Percentiles rank a stretch among this genome's conserved stretches.
These are phyloP conservation scores for Tipula unca DNA, from an alignment of 2,888 invertebrate genomes.

Conservation along the genomic window DNA sequence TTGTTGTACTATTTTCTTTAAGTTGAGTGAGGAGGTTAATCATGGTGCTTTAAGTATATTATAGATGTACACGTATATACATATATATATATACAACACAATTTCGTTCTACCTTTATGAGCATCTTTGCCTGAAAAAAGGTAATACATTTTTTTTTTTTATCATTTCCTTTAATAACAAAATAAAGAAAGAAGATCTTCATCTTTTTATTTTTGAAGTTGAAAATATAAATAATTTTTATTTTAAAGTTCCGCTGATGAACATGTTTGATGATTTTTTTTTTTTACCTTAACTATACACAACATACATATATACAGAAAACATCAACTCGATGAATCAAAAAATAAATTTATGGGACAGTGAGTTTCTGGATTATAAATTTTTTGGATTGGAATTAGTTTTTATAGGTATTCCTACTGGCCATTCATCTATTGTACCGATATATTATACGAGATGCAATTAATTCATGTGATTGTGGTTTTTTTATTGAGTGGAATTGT, in stretches of 20 bases:
- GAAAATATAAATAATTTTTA: neutral
- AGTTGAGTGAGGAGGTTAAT: slow-evolving; percentile 8
- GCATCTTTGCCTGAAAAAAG: slow-evolving; percentile 10
- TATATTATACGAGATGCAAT: neutral
- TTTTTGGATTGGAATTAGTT: neutral
- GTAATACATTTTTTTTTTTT: slow-evolving; percentile 1
- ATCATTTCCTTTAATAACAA: slow-evolving; percentile 16
- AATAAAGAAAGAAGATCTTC: slow-evolving; percentile 9
- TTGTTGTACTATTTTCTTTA: neutral
- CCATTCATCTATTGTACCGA: neutral
- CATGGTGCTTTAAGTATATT: neutral
- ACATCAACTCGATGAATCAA: neutral
- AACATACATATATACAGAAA: neutral
- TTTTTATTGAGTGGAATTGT: too few relatives aligned
- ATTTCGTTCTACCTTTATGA: slow-evolving; percentile 17
- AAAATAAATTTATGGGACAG: neutral
- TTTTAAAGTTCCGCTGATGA: neutral
- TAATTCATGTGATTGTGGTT: neutral
- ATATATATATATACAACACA: neutral
- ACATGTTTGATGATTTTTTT: slow-evolving; percentile 3
- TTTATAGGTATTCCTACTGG: neutral
- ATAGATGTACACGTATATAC: neutral
- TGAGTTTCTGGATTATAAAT: slow-evolving; percentile 14
- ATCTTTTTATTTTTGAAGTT: slow-evolving; percentile 8
- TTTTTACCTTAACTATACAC: neutral